These are phyloP conservation scores for Ypsolopha scabrella DNA, from an alignment of 2,888 invertebrate genomes.

Conservation along the genomic window DNA sequence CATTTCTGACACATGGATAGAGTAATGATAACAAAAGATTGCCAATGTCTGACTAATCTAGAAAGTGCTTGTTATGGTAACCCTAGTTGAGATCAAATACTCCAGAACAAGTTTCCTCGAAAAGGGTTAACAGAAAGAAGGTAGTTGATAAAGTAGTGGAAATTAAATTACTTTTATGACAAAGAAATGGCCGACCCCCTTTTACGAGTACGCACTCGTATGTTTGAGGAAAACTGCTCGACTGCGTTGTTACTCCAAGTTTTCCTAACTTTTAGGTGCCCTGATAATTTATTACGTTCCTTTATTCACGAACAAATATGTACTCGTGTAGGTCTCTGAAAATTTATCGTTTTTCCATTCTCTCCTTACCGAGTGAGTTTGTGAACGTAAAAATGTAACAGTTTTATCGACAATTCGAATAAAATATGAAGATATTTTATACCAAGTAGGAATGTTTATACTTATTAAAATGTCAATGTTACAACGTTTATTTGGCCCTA, in stretches of 20 bases:
- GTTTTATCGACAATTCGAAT: no score
- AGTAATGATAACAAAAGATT: no score
- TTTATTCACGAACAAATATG: constrained; percentile 12
- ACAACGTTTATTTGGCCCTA: no score
- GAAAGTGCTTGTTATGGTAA: no score
- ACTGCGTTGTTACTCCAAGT: constrained; percentile 6
- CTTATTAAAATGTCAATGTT: no score
- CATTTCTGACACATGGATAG: no score
- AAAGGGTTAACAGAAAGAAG: constrained; percentile 51
- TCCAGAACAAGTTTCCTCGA: constrained; percentile 50
- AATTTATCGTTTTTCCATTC: constrained; percentile 6
- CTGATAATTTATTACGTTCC: constrained; percentile 16
- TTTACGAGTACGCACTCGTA: constrained; percentile 14
- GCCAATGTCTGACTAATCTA: no score
- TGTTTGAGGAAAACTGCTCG: constrained; percentile 13
- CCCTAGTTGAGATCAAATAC: constrained; percentile 37
- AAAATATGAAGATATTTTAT: no score
- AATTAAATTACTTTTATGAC: constrained; percentile 53
- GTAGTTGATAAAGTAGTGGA: constrained; percentile 40
- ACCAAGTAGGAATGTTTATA: no score
- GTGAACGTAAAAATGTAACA: no score
- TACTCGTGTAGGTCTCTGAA: neutral
- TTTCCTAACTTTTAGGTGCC: constrained; percentile 22
- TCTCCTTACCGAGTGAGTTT: neutral
- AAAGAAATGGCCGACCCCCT: constrained; percentile 30